A percentile compares a stretch with the other conserved stretches of the same genome.
Conservation (phyloP, 2,888 invertebrate species). For the Phengaris alcon region DNA sequence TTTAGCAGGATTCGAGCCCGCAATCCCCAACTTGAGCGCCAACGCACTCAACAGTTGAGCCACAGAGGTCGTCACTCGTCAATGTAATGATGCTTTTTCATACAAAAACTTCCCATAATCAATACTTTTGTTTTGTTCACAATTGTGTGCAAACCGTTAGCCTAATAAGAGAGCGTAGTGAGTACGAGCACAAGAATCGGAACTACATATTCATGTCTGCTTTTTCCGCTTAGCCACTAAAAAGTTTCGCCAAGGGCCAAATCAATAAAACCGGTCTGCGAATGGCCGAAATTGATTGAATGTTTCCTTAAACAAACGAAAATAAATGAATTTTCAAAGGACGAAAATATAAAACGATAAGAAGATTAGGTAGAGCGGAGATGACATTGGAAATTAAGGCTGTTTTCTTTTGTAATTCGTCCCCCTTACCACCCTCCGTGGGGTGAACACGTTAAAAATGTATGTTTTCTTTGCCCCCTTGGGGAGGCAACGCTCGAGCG, state of each 20-base stretch:
- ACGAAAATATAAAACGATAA: constrained; percentile 78
- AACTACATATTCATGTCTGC: constrained; percentile 30
- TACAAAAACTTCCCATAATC: neutral
- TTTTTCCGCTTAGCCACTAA: constrained; percentile 34
- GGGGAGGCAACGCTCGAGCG: constrained; percentile 54
- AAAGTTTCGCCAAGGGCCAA: constrained; percentile 40
- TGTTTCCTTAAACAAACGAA: constrained; percentile 76
- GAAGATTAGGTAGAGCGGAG: constrained; percentile 78
- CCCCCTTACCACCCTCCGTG: constrained; percentile 65
- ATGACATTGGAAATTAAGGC: constrained; percentile 80
- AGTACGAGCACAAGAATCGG: constrained; percentile 27
- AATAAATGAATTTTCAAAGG: constrained; percentile 79
- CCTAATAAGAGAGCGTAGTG: constrained; percentile 4
- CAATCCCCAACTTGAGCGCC: too few species aligned
- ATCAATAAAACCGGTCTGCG: constrained; percentile 56
- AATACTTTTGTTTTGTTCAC: neutral
- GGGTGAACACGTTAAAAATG: constrained; percentile 71
- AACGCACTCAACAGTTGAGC: too few species aligned
- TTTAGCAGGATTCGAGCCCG: too few species aligned
- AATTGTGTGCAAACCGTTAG: neutral
- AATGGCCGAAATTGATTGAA: constrained; percentile 49
- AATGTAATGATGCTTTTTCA: neutral
- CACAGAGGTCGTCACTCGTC: too few species aligned
- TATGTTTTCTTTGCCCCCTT: constrained; percentile 63
- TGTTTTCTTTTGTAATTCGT: constrained; percentile 79